Evolutionary conservation across 1,140 invertebrate species (phyloP), one percentile per base, ranked within the genome.

Genomic region (Eupristina koningsbergeri): DNA sequence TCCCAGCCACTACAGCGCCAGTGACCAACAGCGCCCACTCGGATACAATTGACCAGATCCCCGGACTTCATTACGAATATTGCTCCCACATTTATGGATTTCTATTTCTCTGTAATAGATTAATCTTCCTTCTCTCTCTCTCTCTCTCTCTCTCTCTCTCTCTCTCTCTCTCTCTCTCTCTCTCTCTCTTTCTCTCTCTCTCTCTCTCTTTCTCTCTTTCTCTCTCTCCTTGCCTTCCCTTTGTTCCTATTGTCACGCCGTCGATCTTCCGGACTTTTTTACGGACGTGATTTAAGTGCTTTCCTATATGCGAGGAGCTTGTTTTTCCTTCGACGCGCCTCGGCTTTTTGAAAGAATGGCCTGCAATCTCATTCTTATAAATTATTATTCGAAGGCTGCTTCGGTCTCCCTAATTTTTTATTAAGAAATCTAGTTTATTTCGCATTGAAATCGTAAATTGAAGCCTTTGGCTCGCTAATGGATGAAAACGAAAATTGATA

Each of bases 1-100:
- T n/a, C n/a, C n/a, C 83, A 58, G 74, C 69, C 81, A 36, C 17
- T 67, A 67, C 3, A 34, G 64, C 31, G 19, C 8, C 64, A 39
- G 17, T 3, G 11, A 36, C 31, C 36, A 36, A 67, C 29, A 22
- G 64, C 36, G 6, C 31, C 31, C 85, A 36, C 86, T 81, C 47
- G 75, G 85, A 87, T 88, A 88, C 80, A 87, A 87, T 86, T 86
- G 75, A 86, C 85, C 85, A 53, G 19, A 47, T 50, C 53, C 84
- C 64, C 63, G 73, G 69, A 84, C 71, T 84, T 84, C 78, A 80
- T 84, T 84, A 80, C 22, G 58, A 17, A 80, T 75, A 83, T 83
- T 67, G 74, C 74, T 71, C 58, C 64, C 63, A 76, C 50, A 80
- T 80, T 79, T 74, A 80, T 84, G 31, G 78, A 84, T 64, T 80